Base-by-base conservation (phyloP, 2,113 vertebrate species). In the Pachypanchax playfairii region DNA sequence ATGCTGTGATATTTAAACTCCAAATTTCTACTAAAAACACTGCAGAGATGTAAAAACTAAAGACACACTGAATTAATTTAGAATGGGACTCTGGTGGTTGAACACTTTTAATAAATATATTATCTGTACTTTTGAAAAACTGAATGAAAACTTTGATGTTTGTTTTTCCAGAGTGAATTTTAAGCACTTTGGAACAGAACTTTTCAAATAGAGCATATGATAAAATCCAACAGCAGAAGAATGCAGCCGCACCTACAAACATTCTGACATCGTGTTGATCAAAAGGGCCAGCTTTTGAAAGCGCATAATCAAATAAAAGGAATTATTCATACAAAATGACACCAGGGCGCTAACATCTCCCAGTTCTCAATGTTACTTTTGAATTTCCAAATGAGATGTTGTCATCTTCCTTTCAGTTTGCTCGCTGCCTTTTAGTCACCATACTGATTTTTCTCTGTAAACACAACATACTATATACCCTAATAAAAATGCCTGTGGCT, bases 251-350 rank as follows among this genome's bases (percentile, higher is more conserved):
- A 84, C 79, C 81, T 81, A 79, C 22, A 71, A 73, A 56, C 70
- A 62, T 8, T 64, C 53, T 81, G 83, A 83, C 81, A 80, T 25
- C 9, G 36, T 21, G 62, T 21, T 82, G 87, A 88, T 88, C 87
- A 87, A 85, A 88, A 80, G 76, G 57, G 35, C 38, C 42, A 67
- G 75, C 68, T 84, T 84, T 73, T 86, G 75, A 83, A 86, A 77
- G 81, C 44, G 79, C 77, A 71, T 79, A 73, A 84, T 80, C 79
- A 85, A 87, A 83, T 88, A 87, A 83, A 88, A 82, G 55, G 87
- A 88, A 88, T 88, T 85, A 88, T 88, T 88, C 77, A 88, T 87
- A 74, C 70, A 71, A 72, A 78, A 75, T 82, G 83, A 80, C 83
- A 84, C 66, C 43, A 60, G 17, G 33, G 71, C 60, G 57, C 62